phyloP scores from a whole-genome alignment of 2,113 vertebrate species.

The Hemicordylus capensis region DNA sequence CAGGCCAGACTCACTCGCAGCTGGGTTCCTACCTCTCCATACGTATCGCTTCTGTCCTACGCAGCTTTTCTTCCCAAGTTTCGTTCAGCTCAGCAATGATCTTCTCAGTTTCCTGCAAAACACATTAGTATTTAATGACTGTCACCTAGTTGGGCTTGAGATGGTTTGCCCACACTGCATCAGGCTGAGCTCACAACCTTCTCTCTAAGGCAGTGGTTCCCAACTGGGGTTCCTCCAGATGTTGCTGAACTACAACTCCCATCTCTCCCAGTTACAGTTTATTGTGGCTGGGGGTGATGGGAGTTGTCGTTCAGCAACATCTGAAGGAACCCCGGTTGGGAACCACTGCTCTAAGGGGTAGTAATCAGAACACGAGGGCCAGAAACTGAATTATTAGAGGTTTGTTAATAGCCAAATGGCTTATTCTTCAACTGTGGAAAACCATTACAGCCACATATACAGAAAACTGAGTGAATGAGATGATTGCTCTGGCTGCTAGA shows the following conservation, averaged over 20 bases:
- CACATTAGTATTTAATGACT: fast-evolving
- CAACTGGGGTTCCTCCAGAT: background rate
- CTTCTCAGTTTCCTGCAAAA: slow-evolving; percentile 92
- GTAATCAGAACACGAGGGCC: no score
- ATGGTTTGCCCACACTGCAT: background rate
- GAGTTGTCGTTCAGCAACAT: background rate
- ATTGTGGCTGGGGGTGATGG: background rate
- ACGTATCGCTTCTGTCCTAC: slow-evolving; percentile 93
- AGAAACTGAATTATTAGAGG: no score
- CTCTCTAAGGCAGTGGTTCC: background rate
- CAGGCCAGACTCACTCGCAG: background rate
- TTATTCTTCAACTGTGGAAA: no score
- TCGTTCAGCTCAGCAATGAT: slow-evolving; percentile 98
- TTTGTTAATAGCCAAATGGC: no score
- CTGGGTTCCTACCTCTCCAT: slow-evolving; percentile 87
- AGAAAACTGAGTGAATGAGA: no score
- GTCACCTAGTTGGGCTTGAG: background rate
- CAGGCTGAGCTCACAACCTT: background rate
- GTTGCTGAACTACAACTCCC: background rate
- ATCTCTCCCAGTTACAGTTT: background rate
- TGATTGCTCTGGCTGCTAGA: no score
- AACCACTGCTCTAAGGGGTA: no score
- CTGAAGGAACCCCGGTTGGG: background rate
- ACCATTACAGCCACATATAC: no score
- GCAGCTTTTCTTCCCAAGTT: slow-evolving; percentile 98